Evolutionary conservation across 1,140 invertebrate species (phyloP).

Genomic region (Penaeus chinensis): DNA sequence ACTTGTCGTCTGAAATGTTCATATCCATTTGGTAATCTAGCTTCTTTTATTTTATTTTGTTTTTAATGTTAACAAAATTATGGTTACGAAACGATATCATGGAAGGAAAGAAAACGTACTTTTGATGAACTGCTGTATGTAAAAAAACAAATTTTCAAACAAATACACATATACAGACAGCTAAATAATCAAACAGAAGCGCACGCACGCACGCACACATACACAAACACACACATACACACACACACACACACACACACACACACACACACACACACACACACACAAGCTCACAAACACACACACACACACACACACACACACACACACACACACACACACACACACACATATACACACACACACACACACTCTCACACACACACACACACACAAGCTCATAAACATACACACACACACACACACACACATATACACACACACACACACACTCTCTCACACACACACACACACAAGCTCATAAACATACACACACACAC

Average conservation of each 20-base stretch:
- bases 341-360: neutral
- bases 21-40: too few species aligned
- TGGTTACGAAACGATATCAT: too few species aligned
- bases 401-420: neutral
- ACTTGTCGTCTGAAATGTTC: too few species aligned
- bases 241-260: constrained; percentile 37
- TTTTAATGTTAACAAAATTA: too few species aligned
- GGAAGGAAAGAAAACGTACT: too few species aligned
- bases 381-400: too few species aligned
- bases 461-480: too few species aligned
- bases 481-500: neutral
- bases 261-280: constrained; percentile 29
- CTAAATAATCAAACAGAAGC: neutral
- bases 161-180: too few species aligned
- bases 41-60: too few species aligned
- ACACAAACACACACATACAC: too few species aligned
- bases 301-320: neutral
- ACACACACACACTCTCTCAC: neutral
- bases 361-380: constrained; percentile 10
- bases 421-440: too few species aligned
- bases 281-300: neutral
- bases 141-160: neutral
- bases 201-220: neutral
- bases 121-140: neutral
- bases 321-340: too few species aligned